Evolutionary conservation across 2,797 vertebrate genomes (phyloP).

Genomic region (Novumbra hubbsi): DNA sequence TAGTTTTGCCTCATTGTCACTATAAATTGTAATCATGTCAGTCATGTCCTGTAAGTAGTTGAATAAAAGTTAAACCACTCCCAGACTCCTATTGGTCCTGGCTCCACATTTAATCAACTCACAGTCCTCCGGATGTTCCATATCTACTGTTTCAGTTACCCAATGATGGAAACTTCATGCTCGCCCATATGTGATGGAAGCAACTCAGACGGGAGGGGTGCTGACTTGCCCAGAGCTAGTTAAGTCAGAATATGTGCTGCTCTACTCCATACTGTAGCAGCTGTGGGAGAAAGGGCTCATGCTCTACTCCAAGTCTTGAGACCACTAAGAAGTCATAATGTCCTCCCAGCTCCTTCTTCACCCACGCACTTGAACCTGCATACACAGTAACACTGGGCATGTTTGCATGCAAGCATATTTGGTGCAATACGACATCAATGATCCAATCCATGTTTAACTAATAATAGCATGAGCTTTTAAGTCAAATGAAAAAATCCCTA

Average conservation of each 20-base stretch:
- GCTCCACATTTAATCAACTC: neutral
- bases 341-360: neutral
- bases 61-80: neutral
- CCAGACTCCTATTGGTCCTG: neutral
- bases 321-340: neutral
- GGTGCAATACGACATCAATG: no score
- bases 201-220: neutral
- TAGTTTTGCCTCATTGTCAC: neutral
- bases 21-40: neutral
- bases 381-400: neutral
- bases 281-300: neutral
- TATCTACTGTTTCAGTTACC: neutral
- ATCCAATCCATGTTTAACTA: no score
- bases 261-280: constrained; percentile 7
- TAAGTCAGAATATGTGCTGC: neutral
- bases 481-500: no score
- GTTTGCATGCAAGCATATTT: neutral
- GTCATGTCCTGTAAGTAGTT: neutral
- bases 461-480: no score
- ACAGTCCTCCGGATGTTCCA: neutral
- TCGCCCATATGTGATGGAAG: neutral
- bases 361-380: neutral
- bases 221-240: neutral
- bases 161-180: neutral
- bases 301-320: neutral